Evolutionary conservation across 2,113 vertebrate species (phyloP).

Genomic region (Australoheros scitulus): DNA sequence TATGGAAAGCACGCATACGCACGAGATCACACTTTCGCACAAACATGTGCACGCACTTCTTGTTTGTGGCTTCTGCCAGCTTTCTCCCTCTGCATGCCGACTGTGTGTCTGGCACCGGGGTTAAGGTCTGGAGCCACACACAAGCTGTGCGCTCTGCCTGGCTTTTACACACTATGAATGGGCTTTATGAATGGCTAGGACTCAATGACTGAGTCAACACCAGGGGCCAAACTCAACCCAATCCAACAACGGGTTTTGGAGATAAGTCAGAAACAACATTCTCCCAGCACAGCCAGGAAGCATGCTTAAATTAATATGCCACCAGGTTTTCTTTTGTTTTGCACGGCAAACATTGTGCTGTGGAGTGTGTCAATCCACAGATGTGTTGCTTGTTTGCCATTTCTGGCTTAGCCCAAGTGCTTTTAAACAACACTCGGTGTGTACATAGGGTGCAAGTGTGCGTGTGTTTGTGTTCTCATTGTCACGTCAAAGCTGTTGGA

Average conservation of each 20-base stretch:
- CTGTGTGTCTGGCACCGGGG: constrained; percentile 71
- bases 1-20: constrained; percentile 22
- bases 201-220: constrained; percentile 69
- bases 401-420: constrained; percentile 45
- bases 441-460: constrained; percentile 7
- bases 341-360: constrained; percentile 55
- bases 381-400: constrained; percentile 58
- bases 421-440: constrained; percentile 39
- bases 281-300: constrained; percentile 50
- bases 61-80: constrained; percentile 63
- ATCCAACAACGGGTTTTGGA: constrained; percentile 58
- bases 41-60: constrained; percentile 31
- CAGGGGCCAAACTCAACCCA: constrained; percentile 56
- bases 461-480: constrained; percentile 34
- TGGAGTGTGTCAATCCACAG: constrained; percentile 52
- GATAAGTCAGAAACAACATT: constrained; percentile 67
- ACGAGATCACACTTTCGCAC: not conserved
- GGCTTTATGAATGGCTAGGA: constrained; percentile 68
- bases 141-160: constrained; percentile 65
- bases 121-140: constrained; percentile 68
- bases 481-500: constrained; percentile 36
- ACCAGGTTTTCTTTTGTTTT: constrained; percentile 62
- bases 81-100: constrained; percentile 61
- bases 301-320: constrained; percentile 57
- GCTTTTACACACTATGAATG: constrained; percentile 62